Evolutionary conservation across 2,888 invertebrate genomes (phyloP).

Genomic region (Scaptomyza reducta): DNA sequence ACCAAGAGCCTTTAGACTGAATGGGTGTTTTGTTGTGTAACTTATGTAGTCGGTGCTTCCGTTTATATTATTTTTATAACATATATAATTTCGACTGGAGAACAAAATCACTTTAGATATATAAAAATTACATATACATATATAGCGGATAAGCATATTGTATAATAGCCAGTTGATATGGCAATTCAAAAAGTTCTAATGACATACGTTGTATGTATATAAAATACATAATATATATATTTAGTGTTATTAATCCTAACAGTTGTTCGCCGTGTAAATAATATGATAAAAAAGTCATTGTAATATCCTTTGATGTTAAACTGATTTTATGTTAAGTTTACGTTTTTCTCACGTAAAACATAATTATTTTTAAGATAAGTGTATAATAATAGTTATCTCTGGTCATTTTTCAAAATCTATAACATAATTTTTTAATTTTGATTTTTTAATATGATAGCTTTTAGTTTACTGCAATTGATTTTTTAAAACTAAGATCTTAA

Average conservation of each 20-base stretch:
- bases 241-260: constrained; percentile 24
- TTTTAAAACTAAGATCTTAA: too few species aligned
- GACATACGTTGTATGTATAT: background rate
- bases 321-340: constrained; percentile 51
- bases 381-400: constrained; percentile 24
- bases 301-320: constrained; percentile 40
- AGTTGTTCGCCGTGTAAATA: constrained; percentile 45
- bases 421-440: constrained; percentile 3
- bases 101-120: constrained; percentile 45
- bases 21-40: constrained; percentile 15
- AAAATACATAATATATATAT: constrained; percentile 7
- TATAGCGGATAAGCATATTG: constrained; percentile 28
- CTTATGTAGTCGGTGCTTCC: constrained; percentile 49
- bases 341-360: constrained; percentile 23
- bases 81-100: constrained; percentile 43
- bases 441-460: constrained; percentile 1
- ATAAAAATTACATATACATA: constrained; percentile 10
- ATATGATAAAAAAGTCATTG: constrained; percentile 42
- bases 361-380: constrained; percentile 11
- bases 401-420: constrained; percentile 14
- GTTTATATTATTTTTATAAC: constrained; percentile 23
- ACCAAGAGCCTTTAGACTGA: constrained; percentile 89
- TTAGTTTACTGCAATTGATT: constrained; percentile 5
- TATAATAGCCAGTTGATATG: constrained; percentile 36
- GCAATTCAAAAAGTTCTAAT: constrained; percentile 23